Evolutionary conservation across 2,797 vertebrate genomes (phyloP).

Genomic region (Ctenosaura bakeri): DNA sequence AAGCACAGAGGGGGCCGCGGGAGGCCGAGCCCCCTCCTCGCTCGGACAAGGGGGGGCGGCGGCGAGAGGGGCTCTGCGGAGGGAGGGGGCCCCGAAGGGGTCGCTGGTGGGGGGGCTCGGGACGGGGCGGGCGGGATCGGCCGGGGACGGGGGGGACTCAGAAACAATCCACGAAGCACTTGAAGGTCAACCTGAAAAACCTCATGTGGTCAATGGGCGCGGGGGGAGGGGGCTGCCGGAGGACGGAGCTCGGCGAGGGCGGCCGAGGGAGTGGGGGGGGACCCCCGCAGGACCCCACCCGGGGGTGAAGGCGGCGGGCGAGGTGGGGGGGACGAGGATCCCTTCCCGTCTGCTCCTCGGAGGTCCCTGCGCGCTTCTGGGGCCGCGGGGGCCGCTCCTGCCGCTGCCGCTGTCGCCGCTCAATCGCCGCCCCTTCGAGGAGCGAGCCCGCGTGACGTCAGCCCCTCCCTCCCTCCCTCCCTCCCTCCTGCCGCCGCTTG

Average conservation of each 20-base stretch:
- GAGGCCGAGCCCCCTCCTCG: background rate
- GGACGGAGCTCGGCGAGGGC: slow-evolving; percentile 3
- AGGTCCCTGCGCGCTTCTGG: background rate
- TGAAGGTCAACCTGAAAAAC: slow-evolving; percentile 98
- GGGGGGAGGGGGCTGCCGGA: slow-evolving; percentile 5
- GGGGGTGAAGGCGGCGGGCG: background rate
- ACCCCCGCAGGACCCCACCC: slow-evolving; percentile 18
- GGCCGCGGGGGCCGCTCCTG: background rate
- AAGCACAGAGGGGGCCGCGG: slow-evolving; percentile 15
- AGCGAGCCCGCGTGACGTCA: slow-evolving; percentile 42
- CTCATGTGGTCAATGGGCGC: slow-evolving; percentile 84
- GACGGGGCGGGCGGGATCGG: background rate
- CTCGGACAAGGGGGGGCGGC: background rate
- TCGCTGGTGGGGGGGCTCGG: background rate
- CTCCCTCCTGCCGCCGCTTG: background rate
- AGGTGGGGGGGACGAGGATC: background rate
- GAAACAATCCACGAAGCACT: slow-evolving; percentile 98
- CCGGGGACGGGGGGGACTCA: slow-evolving; percentile 77
- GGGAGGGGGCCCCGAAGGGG: background rate
- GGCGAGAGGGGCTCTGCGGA: slow-evolving; percentile 32
- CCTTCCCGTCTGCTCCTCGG: background rate
- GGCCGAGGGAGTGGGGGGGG: background rate
- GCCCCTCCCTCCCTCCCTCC: background rate
- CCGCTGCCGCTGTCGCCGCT: background rate
- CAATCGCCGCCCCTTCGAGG: slow-evolving; percentile 27